Evolutionary conservation across 2,888 invertebrate species (phyloP).

Genomic region (Nematopogon swammerdamellus): DNA sequence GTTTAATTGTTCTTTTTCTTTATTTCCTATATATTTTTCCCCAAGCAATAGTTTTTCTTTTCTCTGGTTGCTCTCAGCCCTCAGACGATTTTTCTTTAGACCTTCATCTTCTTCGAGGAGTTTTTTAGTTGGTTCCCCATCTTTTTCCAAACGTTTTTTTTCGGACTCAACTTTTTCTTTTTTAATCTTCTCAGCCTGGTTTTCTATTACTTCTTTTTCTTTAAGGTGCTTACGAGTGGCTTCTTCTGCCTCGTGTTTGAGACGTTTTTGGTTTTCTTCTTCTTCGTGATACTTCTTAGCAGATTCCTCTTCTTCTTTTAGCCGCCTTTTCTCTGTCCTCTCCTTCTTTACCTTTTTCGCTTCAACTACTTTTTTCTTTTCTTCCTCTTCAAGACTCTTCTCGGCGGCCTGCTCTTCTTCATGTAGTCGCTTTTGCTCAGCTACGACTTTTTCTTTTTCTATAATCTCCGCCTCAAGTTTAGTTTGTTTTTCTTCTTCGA

Average conservation of each 20-base stretch:
- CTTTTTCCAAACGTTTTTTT: slow-evolving; percentile 4
- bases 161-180: slow-evolving; percentile 1
- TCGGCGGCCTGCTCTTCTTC: not conserved
- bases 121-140: slow-evolving; percentile 7
- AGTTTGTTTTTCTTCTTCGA: slow-evolving; percentile 1
- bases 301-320: slow-evolving; percentile 10
- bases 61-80: slow-evolving; percentile 3
- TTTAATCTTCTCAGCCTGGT: not conserved
- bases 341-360: slow-evolving; percentile 9
- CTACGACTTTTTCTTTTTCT: too few species aligned
- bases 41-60: slow-evolving; percentile 4
- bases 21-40: slow-evolving; percentile 2
- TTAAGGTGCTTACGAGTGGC: not conserved
- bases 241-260: slow-evolving; percentile 11
- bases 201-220: not conserved
- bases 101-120: slow-evolving; percentile 6
- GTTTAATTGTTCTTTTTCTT: slow-evolving; percentile 16
- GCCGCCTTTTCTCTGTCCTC: slow-evolving; percentile 18
- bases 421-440: too few species aligned
- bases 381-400: slow-evolving; percentile 1
- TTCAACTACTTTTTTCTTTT: slow-evolving; percentile 5
- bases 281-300: not conserved
- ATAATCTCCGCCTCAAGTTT: not conserved
- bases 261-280: slow-evolving; percentile 1
- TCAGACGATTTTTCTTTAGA: slow-evolving; percentile 4